Percentiles rank a stretch among this genome's conserved stretches.
Conservation (phyloP, 2,797 vertebrate genomes). For the Chelon auratus region DNA sequence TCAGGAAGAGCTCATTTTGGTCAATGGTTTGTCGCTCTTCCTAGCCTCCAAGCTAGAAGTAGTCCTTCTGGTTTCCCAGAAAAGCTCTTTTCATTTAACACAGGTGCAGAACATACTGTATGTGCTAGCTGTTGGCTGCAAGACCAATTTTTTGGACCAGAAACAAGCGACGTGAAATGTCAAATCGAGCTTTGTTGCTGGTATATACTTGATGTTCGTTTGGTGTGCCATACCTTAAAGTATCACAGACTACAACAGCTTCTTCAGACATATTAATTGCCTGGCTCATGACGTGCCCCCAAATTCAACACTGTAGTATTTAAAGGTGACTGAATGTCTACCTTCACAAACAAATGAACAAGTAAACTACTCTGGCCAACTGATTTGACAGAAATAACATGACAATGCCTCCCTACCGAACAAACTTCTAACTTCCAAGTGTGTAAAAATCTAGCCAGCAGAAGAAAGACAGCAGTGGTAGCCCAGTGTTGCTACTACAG, state of each 20-base stretch:
- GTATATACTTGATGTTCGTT: too few species aligned
- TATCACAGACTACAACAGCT: background rate
- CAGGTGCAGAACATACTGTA: too few species aligned
- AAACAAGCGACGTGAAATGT: too few species aligned
- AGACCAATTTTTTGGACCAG: too few species aligned
- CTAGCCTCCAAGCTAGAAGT: too few species aligned
- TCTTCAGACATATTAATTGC: background rate
- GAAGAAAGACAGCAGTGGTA: background rate
- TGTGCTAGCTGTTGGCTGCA: too few species aligned
- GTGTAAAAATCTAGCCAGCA: constrained; percentile 5
- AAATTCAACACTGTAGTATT: constrained; percentile 48
- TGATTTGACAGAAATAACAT: constrained; percentile 1
- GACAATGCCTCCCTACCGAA: background rate
- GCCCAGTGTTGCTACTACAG: background rate
- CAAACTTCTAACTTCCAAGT: constrained; percentile 8
- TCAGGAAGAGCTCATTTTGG: too few species aligned
- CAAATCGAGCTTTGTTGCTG: too few species aligned
- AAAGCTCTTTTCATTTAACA: too few species aligned
- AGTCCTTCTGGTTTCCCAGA: too few species aligned
- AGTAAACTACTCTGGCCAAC: background rate
- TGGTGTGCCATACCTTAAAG: too few species aligned
- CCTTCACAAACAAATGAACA: background rate
- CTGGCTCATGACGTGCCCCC: background rate
- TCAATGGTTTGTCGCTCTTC: too few species aligned
- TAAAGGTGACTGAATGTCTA: constrained; percentile 22